Conservation (phyloP, 2,113 vertebrate genomes). For the Oostethus manadensis region DNA sequence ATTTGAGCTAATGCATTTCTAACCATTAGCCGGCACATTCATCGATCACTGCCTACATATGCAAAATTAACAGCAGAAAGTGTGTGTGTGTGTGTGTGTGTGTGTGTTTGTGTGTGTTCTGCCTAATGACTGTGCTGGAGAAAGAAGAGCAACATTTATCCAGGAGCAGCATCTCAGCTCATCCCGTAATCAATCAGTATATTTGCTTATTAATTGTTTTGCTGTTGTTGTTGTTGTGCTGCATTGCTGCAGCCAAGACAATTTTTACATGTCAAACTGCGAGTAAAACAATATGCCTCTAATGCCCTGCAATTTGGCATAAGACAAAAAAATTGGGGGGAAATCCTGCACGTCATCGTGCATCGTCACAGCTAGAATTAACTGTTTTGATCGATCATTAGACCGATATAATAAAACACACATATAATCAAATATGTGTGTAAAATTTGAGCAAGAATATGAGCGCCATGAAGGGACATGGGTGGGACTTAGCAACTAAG, state of each 20-base stretch:
- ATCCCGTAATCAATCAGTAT: conserved; percentile 21
- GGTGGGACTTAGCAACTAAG: too few relatives aligned
- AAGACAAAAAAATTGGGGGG: too few relatives aligned
- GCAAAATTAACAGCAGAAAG: conserved; percentile 49
- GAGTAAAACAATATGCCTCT: too few relatives aligned
- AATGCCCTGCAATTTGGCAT: too few relatives aligned
- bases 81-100: conserved; percentile 25
- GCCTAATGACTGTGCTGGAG: conserved; percentile 6
- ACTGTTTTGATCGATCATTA: too few relatives aligned
- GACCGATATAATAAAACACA: too few relatives aligned
- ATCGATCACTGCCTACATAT: conserved; percentile 63
- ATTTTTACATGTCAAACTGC: too few relatives aligned
- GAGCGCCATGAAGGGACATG: too few relatives aligned
- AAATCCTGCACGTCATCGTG: too few relatives aligned
- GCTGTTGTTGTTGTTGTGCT: neutral
- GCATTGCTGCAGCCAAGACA: neutral
- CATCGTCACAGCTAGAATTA: too few relatives aligned
- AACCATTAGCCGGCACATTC: conserved; percentile 54
- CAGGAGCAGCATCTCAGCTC: conserved; percentile 2
- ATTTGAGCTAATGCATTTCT: conserved; percentile 66
- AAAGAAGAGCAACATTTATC: conserved; percentile 16
- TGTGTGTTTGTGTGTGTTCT: conserved; percentile 3
- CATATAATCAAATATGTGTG: too few relatives aligned
- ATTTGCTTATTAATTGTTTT: conserved; percentile 5
- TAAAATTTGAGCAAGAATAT: too few relatives aligned